Evolutionary conservation across 2,797 vertebrate genomes (phyloP).

Genomic region (Hyperoplus immaculatus): DNA sequence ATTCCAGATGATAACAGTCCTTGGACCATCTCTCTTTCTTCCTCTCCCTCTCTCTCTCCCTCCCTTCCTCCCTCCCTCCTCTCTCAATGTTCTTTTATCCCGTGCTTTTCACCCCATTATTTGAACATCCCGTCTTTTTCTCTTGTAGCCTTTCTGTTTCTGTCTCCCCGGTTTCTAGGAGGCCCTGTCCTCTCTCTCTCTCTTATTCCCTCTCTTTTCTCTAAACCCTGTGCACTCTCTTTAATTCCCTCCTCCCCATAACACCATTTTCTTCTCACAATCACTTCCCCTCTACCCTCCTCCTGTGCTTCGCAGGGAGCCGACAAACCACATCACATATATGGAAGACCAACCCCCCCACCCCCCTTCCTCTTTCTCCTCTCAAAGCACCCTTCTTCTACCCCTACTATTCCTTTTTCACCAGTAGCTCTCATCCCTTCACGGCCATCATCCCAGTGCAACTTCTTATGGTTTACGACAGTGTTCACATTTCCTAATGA

Average conservation of each 20-base stretch:
- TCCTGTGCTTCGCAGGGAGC: conserved; percentile 60
- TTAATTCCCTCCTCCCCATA: conserved; percentile 53
- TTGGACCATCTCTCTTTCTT: conserved; percentile 45
- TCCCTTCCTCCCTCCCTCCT: not conserved
- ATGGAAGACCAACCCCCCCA: conserved; percentile 6
- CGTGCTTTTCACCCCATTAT: conserved; percentile 41
- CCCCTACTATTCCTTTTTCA: conserved; percentile 32
- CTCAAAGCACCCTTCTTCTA: conserved; percentile 3
- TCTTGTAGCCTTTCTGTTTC: conserved; percentile 52
- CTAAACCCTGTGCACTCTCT: conserved; percentile 44
- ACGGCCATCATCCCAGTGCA: conserved; percentile 34
- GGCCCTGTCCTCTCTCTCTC: conserved; percentile 33
- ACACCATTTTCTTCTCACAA: conserved; percentile 60
- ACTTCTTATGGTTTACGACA: conserved; percentile 55
- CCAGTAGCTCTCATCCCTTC: conserved; percentile 48
- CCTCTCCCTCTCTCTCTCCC: conserved; percentile 17
- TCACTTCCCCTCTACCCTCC: conserved; percentile 44
- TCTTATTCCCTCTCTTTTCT: conserved; percentile 16
- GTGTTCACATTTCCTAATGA: conserved; percentile 52
- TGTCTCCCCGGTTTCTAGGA: conserved; percentile 32
- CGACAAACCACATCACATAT: conserved; percentile 68
- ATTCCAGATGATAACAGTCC: conserved; percentile 81
- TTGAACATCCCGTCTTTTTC: conserved; percentile 28
- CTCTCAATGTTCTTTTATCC: conserved; percentile 38
- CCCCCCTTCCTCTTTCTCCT: not conserved